Evolutionary conservation across 2,888 invertebrate genomes (phyloP).

Genomic region (Pteria penguin): DNA sequence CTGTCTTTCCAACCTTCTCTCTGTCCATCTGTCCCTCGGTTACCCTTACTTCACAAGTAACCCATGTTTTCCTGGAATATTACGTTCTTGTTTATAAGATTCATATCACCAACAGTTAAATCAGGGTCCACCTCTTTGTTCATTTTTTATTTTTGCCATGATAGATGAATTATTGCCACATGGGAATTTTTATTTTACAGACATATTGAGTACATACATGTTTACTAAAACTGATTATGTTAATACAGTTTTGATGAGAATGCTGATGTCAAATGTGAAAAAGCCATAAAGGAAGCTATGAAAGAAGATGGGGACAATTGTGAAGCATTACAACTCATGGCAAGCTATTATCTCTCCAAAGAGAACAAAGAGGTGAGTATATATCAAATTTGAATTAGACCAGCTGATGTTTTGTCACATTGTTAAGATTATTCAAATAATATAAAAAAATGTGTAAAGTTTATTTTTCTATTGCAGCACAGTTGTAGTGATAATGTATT

Average conservation of each 20-base stretch:
- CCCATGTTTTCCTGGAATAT: too few relatives aligned
- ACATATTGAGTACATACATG: neutral
- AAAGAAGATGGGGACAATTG: constrained; percentile 78
- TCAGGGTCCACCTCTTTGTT: neutral
- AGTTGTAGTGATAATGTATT: too few relatives aligned
- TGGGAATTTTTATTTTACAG: neutral
- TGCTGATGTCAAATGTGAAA: constrained; percentile 79
- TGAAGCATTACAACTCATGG: constrained; percentile 79
- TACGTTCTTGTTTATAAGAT: too few relatives aligned
- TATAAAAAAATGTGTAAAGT: too few relatives aligned
- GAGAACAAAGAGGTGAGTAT: constrained; percentile 74
- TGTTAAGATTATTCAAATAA: too few relatives aligned
- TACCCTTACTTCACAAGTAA: too few relatives aligned
- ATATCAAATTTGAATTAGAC: too few relatives aligned
- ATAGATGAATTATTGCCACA: neutral
- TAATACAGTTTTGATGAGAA: constrained; percentile 77
- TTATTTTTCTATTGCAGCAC: too few relatives aligned
- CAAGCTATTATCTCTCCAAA: constrained; percentile 78
- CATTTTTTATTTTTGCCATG: neutral
- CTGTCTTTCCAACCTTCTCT: too few relatives aligned
- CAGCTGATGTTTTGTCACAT: too few relatives aligned
- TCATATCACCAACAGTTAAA: too few relatives aligned
- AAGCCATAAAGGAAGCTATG: constrained; percentile 78
- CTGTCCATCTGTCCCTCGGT: too few relatives aligned
- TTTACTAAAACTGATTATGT: neutral